Evolutionary conservation across 2,888 invertebrate genomes (phyloP).

Genomic region (Pyrrhia umbra): DNA sequence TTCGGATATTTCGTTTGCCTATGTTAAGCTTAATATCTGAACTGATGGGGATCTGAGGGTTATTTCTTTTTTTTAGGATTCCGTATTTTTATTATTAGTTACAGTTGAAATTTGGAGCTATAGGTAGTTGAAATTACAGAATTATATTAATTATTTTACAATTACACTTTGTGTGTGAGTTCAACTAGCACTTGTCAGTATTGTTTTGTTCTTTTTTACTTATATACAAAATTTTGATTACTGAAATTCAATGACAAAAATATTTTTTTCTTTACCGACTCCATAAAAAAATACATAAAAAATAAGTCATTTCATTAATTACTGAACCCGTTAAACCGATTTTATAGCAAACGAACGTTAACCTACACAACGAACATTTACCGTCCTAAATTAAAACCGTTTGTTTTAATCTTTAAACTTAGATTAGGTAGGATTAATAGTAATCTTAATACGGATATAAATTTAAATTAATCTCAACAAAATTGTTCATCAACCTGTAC

Average conservation of each 20-base stretch:
- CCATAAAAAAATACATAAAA: neutral
- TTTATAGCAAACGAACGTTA: constrained; percentile 20
- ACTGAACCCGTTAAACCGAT: neutral
- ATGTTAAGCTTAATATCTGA: neutral
- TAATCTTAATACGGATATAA: constrained; percentile 58
- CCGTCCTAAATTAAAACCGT: constrained; percentile 46
- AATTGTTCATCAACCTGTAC: constrained; percentile 50
- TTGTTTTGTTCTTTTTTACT: too few relatives aligned
- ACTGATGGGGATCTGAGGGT: too few relatives aligned
- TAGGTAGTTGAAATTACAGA: too few relatives aligned
- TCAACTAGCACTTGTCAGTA: too few relatives aligned
- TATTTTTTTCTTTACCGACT: neutral
- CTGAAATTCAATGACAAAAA: neutral
- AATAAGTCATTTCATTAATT: neutral
- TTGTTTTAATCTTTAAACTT: constrained; percentile 62
- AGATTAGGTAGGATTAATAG: constrained; percentile 62
- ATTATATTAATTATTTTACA: too few relatives aligned
- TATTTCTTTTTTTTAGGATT: too few relatives aligned
- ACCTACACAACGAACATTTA: constrained; percentile 26
- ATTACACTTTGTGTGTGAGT: too few relatives aligned
- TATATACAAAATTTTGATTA: too few relatives aligned
- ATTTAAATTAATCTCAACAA: constrained; percentile 61
- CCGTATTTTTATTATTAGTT: too few relatives aligned
- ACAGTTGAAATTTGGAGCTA: too few relatives aligned
- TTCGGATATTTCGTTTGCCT: constrained; percentile 2